Conservation (phyloP, 2,113 vertebrate species). For the Orycteropus afer region DNA sequence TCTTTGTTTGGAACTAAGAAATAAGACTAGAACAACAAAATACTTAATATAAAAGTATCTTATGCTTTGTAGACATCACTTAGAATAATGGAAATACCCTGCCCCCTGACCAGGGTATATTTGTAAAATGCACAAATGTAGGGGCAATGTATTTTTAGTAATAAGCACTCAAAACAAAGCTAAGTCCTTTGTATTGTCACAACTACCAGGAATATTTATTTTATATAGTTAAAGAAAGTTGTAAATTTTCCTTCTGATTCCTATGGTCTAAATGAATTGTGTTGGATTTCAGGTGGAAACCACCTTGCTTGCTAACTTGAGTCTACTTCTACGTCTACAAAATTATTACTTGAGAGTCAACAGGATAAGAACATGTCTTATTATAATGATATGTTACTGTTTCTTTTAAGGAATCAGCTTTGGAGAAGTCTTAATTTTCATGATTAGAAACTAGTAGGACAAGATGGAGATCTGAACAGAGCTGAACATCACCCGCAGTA, state of each 20-base stretch:
- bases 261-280: conserved; percentile 71
- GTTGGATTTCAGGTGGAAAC: conserved; percentile 8
- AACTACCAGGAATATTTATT: conserved; percentile 68
- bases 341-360: background rate
- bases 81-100: background rate
- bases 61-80: conserved; percentile 17
- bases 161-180: conserved; percentile 66
- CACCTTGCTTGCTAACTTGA: background rate
- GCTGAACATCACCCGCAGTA: background rate
- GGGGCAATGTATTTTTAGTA: conserved; percentile 42
- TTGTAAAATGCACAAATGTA: conserved; percentile 23
- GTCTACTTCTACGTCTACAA: background rate
- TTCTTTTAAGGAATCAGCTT: background rate
- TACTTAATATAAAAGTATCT: background rate
- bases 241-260: conserved; percentile 59
- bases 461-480: background rate
- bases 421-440: background rate
- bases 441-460: background rate
- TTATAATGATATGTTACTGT: background rate
- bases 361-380: background rate
- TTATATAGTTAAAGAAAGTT: conserved; percentile 69
- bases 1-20: conserved; percentile 11
- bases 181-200: conserved; percentile 12
- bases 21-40: background rate
- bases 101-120: background rate